Evolutionary conservation across 2,888 invertebrate species (phyloP), one percentile per base, ranked within the genome.

Genomic region (Nyleta sp.): DNA sequence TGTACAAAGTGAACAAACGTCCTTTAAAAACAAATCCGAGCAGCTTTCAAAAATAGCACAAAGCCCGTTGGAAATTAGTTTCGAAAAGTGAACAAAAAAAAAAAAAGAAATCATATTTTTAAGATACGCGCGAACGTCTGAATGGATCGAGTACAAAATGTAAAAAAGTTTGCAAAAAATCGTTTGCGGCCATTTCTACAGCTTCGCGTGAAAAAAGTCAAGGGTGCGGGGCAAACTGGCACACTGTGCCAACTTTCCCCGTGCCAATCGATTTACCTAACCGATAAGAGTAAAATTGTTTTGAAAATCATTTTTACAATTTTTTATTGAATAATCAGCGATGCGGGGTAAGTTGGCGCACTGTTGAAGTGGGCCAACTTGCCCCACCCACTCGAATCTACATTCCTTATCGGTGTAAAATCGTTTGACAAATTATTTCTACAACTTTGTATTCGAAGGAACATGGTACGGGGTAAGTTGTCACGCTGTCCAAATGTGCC

Each of bases 151-250:
- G n/a, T 53, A 5, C 17, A 17, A 4, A 42, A 17, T 18, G 15
- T 5, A 42, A 42, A 18, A 8, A 24, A 52, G n/a, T 33, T 31
- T 52, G 40, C 55, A 40, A 55, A 38, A 20, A 55, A 40, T n/a
- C 17, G n/a, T n/a, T n/a, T n/a, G 59, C 44, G 20, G 44, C 46
- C 33, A 59, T 59, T 46, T 59, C 17, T 59, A 59, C 59, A 59
- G 59, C 59, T 59, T 6, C 17, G 57, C 57, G 15, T 46, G 8
- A 22, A 22, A 35, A 31, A 22, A 24, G 24, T 33, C 15, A 52
- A 52, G 2, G 20, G 6, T 7, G 7, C 28, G 7, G 28, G 28
- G 7, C 35, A 35, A 35, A 11, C 28, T 35, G 7, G 35, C 35
- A 11, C 10, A 15, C 4, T 10, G 42, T 18, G 15, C 42, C 15